Base-by-base conservation (phyloP, 2,113 vertebrate species). In the Elanoides forficatus region DNA sequence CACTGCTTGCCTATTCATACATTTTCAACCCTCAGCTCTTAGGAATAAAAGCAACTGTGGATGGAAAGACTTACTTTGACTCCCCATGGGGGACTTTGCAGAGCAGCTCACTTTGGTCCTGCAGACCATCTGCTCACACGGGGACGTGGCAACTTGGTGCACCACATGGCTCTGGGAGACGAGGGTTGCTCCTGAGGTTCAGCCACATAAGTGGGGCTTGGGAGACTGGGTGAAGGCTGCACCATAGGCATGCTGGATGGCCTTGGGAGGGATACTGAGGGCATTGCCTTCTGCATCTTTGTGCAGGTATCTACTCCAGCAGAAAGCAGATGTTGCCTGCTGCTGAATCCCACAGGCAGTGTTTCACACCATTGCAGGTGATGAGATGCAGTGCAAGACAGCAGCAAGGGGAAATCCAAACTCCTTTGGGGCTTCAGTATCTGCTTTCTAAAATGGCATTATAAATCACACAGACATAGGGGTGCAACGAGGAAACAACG, bases 281-380 rank as follows among this genome's bases (percentile, higher is more conserved):
- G 9, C 27, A 78, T 2, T n/a, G 43, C 58, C 32, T 63, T 76
- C 36, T 60, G 32, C 56, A 45, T 55, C 53, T 88, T 50, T 53
- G 25, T 10, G 20, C 55, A 76, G 45, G 10, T 52, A 58, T 17
- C 19, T 60, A 7, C 40, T 79, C 45, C 25, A 11, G 15, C 62
- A 29, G 34, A n/a, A 50, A 91, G 47, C 32, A 81, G 67, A 20
- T 13, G 36, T 17, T 68, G n/a, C 17, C 47, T 73, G 34, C 47
- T 90, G 68, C n/a, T 66, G 68, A 81, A 15, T 26, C n/a, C 38
- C 47, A 63, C 0, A 40, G 63, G 34, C 11, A 59, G 45, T 6
- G 17, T 53, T 86, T 59, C 55, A 62, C 63, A 55, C 3, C 0
- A 0, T 10, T 7, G 50, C 16, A 20, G 26, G 45, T 1, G 5